These are phyloP conservation scores for Podocnemis expansa DNA, from an alignment of 2,113 vertebrate genomes.

Conservation along the genomic window DNA sequence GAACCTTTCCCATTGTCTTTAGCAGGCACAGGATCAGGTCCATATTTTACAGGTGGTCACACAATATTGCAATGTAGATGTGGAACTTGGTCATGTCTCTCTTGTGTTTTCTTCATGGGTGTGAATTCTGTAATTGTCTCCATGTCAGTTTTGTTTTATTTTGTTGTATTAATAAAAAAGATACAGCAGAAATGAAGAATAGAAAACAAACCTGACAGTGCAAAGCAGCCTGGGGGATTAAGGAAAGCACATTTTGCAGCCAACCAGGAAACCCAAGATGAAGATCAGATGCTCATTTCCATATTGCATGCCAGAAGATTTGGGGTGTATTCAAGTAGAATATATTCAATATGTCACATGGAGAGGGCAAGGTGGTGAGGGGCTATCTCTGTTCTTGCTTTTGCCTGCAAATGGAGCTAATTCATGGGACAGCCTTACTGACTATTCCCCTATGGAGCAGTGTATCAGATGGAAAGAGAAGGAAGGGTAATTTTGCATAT, in stretches of 20 bases:
- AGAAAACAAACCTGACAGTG: not conserved
- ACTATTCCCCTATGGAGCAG: conserved; percentile 39
- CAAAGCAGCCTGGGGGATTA: not conserved
- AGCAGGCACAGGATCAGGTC: not conserved
- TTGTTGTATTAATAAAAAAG: not conserved
- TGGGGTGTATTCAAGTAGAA: not conserved
- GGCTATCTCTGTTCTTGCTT: conserved; percentile 22
- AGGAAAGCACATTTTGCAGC: not conserved
- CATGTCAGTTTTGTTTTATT: not conserved
- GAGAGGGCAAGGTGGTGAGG: not conserved
- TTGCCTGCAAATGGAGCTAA: conserved; percentile 47
- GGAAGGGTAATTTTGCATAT: conserved; percentile 41
- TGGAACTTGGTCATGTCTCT: not conserved
- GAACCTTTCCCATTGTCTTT: not conserved
- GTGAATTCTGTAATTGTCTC: not conserved
- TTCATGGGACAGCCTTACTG: conserved; percentile 63
- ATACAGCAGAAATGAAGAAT: not conserved
- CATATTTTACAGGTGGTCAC: not conserved
- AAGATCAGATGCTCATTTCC: conserved; percentile 16
- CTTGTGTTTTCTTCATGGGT: conserved; percentile 29
- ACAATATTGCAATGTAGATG: not conserved
- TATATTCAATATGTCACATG: not conserved
- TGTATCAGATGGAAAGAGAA: conserved; percentile 12
- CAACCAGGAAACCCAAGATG: not conserved
- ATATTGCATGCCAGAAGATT: not conserved